Conservation (phyloP, 2,888 invertebrate genomes). For the Herminia tarsipennalis region DNA sequence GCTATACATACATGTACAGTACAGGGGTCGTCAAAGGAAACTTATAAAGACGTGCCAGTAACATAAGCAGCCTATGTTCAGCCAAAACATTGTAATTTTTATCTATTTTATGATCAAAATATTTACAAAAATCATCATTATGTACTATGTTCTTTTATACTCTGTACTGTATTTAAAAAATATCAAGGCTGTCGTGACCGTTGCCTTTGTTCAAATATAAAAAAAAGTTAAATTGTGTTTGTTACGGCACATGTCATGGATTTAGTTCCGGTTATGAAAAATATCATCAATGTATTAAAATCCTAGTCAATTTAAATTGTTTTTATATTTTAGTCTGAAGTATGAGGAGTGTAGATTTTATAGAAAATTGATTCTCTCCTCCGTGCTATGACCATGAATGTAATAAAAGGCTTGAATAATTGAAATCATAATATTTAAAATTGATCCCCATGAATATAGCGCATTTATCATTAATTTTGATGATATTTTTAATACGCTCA, state of each 20-base stretch:
- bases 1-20: conserved; percentile 23
- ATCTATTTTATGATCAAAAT: conserved; percentile 19
- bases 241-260: conserved; percentile 34
- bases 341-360: conserved; percentile 11
- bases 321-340: conserved; percentile 21
- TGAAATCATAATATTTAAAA: not conserved
- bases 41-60: conserved; percentile 18
- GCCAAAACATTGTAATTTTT: conserved; percentile 24
- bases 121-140: conserved; percentile 34
- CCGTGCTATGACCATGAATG: conserved; percentile 10
- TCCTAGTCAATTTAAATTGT: conserved; percentile 14
- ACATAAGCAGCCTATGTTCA: conserved; percentile 29
- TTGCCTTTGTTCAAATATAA: conserved; percentile 20
- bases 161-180: conserved; percentile 17
- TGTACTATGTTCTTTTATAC: conserved; percentile 22
- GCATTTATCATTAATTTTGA: not conserved
- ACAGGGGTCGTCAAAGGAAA: conserved; percentile 23
- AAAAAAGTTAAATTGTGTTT: conserved; percentile 26
- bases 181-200: conserved; percentile 12
- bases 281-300: conserved; percentile 28
- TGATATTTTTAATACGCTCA: conserved; percentile 7
- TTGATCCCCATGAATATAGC: not conserved
- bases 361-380: conserved; percentile 28
- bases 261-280: conserved; percentile 36
- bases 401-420: conserved; percentile 4